Percentiles rank a stretch among this genome's conserved stretches.
phyloP scores from a whole-genome alignment of 1,140 invertebrate genomes.

The Harpegnathos saltator region DNA sequence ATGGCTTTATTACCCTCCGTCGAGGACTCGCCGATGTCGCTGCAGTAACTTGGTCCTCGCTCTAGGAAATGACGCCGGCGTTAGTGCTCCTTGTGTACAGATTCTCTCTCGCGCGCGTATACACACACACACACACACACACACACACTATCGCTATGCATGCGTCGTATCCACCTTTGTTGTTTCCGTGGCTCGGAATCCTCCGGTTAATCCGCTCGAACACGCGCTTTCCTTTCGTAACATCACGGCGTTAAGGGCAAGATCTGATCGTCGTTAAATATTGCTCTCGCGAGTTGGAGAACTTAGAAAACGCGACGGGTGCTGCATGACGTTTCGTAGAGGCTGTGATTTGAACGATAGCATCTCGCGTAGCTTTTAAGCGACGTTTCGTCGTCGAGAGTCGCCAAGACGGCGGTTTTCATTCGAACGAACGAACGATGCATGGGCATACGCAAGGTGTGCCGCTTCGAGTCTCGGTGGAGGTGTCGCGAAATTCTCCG shows the following conservation, averaged over 20 bases:
- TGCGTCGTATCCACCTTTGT: conserved; percentile 17
- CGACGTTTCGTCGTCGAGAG: neutral
- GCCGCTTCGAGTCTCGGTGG: neutral
- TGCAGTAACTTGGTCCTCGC: conserved; percentile 79
- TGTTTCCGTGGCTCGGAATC: conserved; percentile 15
- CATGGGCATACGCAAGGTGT: neutral
- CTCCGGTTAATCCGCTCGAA: conserved; percentile 26
- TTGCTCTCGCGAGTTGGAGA: neutral
- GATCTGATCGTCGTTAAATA: neutral
- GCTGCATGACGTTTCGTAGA: too few species aligned
- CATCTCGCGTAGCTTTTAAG: too few species aligned
- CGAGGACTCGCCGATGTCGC: conserved; percentile 81
- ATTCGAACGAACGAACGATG: neutral
- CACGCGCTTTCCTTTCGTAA: neutral
- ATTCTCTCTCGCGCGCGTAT: conserved; percentile 9
- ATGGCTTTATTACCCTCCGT: conserved; percentile 83
- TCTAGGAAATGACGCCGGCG: conserved; percentile 81
- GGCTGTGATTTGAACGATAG: too few species aligned
- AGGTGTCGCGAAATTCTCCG: neutral
- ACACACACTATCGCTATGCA: neutral
- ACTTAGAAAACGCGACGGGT: neutral
- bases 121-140: neutral
- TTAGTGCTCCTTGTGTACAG: conserved; percentile 67
- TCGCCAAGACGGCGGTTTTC: too few species aligned
- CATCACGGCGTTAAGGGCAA: neutral